A percentile compares a stretch with the other conserved stretches of the same genome.
Conservation (phyloP, 2,113 vertebrate genomes). For the Procavia capensis region DNA sequence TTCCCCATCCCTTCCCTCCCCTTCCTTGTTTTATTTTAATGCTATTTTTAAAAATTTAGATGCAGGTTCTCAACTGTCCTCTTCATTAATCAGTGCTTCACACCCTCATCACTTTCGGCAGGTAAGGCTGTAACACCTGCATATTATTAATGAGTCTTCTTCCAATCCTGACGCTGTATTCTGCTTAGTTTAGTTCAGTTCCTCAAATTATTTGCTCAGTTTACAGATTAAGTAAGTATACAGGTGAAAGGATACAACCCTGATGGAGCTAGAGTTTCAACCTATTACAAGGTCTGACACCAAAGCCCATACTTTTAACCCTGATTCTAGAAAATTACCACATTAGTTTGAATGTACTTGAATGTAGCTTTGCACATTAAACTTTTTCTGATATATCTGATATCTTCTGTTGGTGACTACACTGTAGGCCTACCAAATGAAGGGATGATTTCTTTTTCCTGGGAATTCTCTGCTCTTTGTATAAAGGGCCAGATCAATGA, state of each 20-base stretch:
- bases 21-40: not conserved
- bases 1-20: not conserved
- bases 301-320: not conserved
- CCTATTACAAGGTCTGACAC: not conserved
- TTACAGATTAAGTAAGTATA: too few relatives aligned
- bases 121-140: too few relatives aligned
- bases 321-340: not conserved
- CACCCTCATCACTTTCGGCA: too few relatives aligned
- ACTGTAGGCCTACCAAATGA: not conserved
- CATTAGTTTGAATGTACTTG: not conserved
- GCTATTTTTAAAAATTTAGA: constrained; percentile 33
- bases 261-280: not conserved
- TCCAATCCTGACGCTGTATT: too few relatives aligned
- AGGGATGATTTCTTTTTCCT: not conserved
- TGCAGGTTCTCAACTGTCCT: not conserved
- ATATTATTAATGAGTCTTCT: too few relatives aligned
- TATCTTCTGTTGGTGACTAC: not conserved
- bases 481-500: not conserved
- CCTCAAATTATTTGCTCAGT: too few relatives aligned
- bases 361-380: not conserved
- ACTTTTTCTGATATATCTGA: not conserved
- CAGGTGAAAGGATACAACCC: too few relatives aligned
- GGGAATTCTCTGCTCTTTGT: not conserved
- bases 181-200: too few relatives aligned
- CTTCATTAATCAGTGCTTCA: too few relatives aligned